A percentile compares a stretch with the other conserved stretches of the same genome.
These are phyloP conservation scores for Ceyx erithaca DNA, from an alignment of 2,797 vertebrate genomes.

Conservation along the genomic window DNA sequence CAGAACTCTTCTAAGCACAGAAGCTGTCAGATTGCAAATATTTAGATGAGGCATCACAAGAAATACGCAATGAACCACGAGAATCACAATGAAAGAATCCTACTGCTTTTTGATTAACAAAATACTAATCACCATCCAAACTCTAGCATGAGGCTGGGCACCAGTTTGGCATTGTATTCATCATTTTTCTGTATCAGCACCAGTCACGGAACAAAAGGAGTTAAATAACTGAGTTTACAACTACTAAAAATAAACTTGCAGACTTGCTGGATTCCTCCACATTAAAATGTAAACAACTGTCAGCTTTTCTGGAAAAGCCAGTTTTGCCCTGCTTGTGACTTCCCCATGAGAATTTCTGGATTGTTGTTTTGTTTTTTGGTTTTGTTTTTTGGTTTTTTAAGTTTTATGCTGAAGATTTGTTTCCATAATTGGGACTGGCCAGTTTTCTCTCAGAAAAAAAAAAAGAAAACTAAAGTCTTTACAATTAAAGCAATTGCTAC, in stretches of 20 bases:
- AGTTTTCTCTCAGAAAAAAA: conserved; percentile 66
- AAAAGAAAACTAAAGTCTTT: conserved; percentile 69
- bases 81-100: conserved; percentile 24
- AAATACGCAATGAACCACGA: not conserved
- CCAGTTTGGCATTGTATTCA: conserved; percentile 50
- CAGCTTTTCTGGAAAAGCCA: conserved; percentile 73
- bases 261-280: conserved; percentile 72
- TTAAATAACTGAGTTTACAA: conserved; percentile 75
- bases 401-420: conserved; percentile 68
- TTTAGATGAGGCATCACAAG: conserved; percentile 25
- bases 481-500: conserved; percentile 75
- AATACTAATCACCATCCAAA: conserved; percentile 21
- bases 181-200: conserved; percentile 66
- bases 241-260: conserved; percentile 79
- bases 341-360: conserved; percentile 64
- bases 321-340: conserved; percentile 71
- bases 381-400: not conserved
- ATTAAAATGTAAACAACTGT: conserved; percentile 78
- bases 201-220: conserved; percentile 55
- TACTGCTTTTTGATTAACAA: conserved; percentile 18
- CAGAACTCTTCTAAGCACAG: conserved; percentile 21
- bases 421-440: conserved; percentile 76
- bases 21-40: conserved; percentile 37
- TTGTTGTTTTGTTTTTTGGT: too few species aligned
- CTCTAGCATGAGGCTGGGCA: conserved; percentile 21